Evolutionary conservation across 2,888 invertebrate genomes (phyloP), one percentile per base, ranked within the genome.

Genomic region (Melanotus villosus): DNA sequence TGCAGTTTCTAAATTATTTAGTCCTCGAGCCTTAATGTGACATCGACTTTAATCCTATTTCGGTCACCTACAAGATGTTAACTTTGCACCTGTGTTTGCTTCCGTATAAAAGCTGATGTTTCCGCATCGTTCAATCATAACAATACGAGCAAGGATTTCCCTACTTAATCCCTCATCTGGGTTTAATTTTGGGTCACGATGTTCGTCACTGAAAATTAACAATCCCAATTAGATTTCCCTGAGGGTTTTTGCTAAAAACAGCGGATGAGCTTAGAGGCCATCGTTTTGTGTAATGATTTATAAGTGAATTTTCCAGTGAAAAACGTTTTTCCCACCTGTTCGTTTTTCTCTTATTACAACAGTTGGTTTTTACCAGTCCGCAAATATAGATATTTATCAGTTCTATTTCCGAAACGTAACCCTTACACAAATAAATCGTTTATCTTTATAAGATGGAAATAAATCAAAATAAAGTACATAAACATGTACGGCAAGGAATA

Each of bases 391-490:
- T n/a, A n/a, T n/a, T n/a, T n/a, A n/a, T n/a, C n/a, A n/a, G n/a
- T n/a, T n/a, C n/a, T n/a, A n/a, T n/a, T n/a, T n/a, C n/a, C 26
- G 26, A 26, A 26, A 26, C 7, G 26, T 26, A 26, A 5, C 26
- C 4, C 3, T 26, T 5, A 26, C 26, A 7, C 26, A 47, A 47
- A 47, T 47, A 47, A 21, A 12, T 43, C 23, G 4, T 26, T 21
- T 47, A 43, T 43, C 47, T 47, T 12, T 12, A 6, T n/a, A 47
- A 47, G 12, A 47, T 12, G 19, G 10, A 19, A 47, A 12, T 47
- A 47, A 47, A 47, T 47, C 47, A 47, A 47, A 47, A 47, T 47
- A 47, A n/a, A n/a, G 21, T n/a, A 47, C 9, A 21, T 12, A 47
- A 47, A 47, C 47, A 47, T 23, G 6, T n/a, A 10, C 9, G 12